These are phyloP conservation scores for Anolis carolinensis DNA, from an alignment of 2,113 vertebrate genomes.

Conservation along the genomic window DNA sequence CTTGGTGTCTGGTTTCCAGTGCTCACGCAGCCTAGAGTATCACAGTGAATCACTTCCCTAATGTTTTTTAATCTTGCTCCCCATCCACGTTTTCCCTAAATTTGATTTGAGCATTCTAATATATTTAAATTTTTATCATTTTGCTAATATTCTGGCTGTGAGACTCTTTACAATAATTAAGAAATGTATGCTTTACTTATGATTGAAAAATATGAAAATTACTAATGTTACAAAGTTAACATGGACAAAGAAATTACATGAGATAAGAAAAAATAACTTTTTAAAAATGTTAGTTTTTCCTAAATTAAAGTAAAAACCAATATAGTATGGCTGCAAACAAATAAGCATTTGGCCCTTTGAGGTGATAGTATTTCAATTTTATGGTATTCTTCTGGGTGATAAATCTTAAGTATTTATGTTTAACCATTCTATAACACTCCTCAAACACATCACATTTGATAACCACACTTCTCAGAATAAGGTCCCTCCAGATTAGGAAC, in stretches of 20 bases:
- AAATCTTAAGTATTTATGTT: too few species aligned
- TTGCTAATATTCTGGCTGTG: background rate
- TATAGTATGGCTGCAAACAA: background rate
- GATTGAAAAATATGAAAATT: background rate
- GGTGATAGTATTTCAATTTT: background rate
- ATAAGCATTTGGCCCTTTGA: background rate
- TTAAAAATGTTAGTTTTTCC: background rate
- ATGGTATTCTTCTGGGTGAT: too few species aligned
- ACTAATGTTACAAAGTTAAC: background rate
- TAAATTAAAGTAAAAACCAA: too few species aligned
- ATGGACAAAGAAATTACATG: background rate
- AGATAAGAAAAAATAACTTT: background rate
- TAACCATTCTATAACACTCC: too few species aligned
- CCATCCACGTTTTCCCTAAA: background rate
- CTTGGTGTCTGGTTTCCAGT: too few species aligned
- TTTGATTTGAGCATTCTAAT: background rate
- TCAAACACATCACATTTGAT: background rate
- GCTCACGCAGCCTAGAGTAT: too few species aligned
- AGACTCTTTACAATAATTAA: background rate
- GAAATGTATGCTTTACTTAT: background rate
- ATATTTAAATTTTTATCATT: background rate
- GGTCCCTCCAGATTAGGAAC: too few species aligned
- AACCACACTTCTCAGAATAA: background rate
- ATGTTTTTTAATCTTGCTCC: background rate
- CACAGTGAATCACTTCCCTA: background rate